Evolutionary conservation across 1,140 invertebrate genomes (phyloP), one percentile per base, ranked within the genome.

Genomic region (Wasmannia auropunctata): DNA sequence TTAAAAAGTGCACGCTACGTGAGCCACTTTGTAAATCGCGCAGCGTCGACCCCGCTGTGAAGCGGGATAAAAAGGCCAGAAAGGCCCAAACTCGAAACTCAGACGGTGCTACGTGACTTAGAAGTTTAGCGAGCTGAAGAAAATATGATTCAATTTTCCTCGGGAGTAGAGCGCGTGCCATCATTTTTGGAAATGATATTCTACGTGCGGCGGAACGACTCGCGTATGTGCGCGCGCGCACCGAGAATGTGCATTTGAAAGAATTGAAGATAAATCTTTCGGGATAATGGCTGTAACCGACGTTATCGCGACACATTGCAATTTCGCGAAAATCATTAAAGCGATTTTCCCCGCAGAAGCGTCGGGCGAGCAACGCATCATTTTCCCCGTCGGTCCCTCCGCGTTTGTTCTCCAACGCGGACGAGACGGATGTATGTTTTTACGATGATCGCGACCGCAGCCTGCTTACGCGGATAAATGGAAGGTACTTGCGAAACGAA

Each of bases 121-220:
- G 79, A 72, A 83, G 67, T 83, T 74, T 83, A 72, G 79, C 79
- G 67, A 31, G 51, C 51, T 72, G 79, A 58, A 72, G 79, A 83
- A 83, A 83, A 83, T 83, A 83, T 83, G 79, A 83, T 83, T 83
- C 79, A 83, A 83, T 83, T 83, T 83, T 83, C 79, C 79, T 46
- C 34, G 79, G 16, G 34, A 37, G 77, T 80, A 14, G 67, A 83
- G 79, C 67, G 67, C 67, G 65, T 58, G 65, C 79, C 67, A 72
- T 83, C 79, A 72, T 83, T 83, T 83, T 83, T 83, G 67, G n/a
- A 83, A 83, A 83, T 72, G 79, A 83, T 83, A 83, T 72, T 83
- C 65, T 72, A 72, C 67, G 79, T 72, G 79, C 67, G 22, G 25
- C 51, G 79, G 51, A 81, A 81, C 37, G 25, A 72, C 19, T 81